A percentile compares a stretch with the other conserved stretches of the same genome.
phyloP scores from a whole-genome alignment of 2,888 invertebrate species.

The Cryptocheilus praepositus region DNA sequence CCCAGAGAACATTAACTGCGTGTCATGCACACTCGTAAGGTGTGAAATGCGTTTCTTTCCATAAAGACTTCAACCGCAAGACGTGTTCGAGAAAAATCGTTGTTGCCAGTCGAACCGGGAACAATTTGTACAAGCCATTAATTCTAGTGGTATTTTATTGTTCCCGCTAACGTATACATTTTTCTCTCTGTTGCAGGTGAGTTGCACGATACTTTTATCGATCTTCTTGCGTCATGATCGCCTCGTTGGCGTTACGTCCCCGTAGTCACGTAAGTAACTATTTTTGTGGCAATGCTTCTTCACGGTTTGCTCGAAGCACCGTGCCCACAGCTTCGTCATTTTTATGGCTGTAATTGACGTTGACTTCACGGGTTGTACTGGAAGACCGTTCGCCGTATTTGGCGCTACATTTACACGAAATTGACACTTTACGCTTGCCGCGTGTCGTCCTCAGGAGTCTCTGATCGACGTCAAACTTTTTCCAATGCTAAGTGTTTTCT shows the following conservation, averaged over 20 bases:
- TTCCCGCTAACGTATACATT: background rate
- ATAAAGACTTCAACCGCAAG: no score
- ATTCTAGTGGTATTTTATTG: background rate
- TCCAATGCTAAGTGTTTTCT: constrained; percentile 38
- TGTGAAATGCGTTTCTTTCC: no score
- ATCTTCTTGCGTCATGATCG: constrained; percentile 6
- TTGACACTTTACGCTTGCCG: background rate
- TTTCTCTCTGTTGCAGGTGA: constrained; percentile 42
- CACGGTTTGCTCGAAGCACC: background rate
- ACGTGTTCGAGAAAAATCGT: no score
- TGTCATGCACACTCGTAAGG: no score
- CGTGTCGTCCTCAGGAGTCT: no score
- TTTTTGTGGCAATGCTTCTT: constrained; percentile 9
- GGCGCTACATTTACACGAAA: constrained; percentile 24
- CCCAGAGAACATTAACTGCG: no score
- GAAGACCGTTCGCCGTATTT: background rate
- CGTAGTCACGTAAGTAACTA: constrained; percentile 34
- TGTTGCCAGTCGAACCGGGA: no score
- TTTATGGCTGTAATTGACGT: background rate
- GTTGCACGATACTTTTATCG: constrained; percentile 30
- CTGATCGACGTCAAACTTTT: constrained; percentile 19
- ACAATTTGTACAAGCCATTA: background rate
- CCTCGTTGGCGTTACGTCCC: constrained; percentile 2
- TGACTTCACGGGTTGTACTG: no score
- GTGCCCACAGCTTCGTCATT: constrained; percentile 21